phyloP scores from a whole-genome alignment of 2,888 invertebrate species.

The Arge pagana region DNA sequence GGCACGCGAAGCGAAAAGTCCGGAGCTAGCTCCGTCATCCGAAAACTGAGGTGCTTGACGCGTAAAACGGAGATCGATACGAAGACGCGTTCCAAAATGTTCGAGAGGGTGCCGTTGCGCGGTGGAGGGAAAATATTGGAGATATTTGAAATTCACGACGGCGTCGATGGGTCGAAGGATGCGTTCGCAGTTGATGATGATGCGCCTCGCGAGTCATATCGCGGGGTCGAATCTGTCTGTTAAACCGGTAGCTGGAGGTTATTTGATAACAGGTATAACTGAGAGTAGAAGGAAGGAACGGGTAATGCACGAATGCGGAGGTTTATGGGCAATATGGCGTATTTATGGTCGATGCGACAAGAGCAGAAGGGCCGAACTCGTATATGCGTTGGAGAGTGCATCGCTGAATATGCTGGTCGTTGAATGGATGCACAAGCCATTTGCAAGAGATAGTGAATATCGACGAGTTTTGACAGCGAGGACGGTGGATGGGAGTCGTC shows the following conservation, averaged over 20 bases:
- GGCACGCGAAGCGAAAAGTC: too few relatives aligned
- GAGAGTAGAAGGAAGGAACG: conserved; percentile 36
- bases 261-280: conserved; percentile 43
- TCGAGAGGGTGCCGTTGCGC: background rate
- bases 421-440: background rate
- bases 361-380: conserved; percentile 30
- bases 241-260: conserved; percentile 41
- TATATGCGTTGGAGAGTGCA: background rate
- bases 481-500: conserved; percentile 37
- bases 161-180: conserved; percentile 2
- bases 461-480: conserved; percentile 40
- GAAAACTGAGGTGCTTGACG: too few relatives aligned
- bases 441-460: too few relatives aligned
- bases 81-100: too few relatives aligned
- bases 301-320: conserved; percentile 54
- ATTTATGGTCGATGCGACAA: conserved; percentile 46
- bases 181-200: background rate
- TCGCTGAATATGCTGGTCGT: background rate
- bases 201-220: background rate
- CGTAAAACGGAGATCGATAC: too few relatives aligned
- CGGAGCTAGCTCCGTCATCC: too few relatives aligned
- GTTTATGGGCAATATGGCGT: conserved; percentile 55
- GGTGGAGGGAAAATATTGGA: background rate
- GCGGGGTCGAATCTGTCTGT: conserved; percentile 23
- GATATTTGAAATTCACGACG: too few relatives aligned